Evolutionary conservation across 2,113 vertebrate genomes (phyloP).

Genomic region (Carlito syrichta): DNA sequence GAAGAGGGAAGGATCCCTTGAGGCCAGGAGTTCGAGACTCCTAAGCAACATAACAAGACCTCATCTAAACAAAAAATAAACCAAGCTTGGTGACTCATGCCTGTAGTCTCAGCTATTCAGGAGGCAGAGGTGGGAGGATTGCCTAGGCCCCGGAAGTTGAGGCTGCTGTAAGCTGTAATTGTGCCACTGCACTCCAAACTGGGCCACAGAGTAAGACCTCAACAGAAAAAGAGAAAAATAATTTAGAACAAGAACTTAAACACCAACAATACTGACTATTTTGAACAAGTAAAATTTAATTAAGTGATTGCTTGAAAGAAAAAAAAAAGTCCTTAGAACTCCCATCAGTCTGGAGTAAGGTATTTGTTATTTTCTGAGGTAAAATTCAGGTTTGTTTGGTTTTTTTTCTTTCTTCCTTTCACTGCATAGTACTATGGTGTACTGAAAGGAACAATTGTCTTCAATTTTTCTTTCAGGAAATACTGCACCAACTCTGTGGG

Average conservation of each 20-base stretch:
- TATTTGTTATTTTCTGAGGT: constrained; percentile 57
- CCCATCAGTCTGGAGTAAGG: constrained; percentile 18
- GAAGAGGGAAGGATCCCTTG: no score
- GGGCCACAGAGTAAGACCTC: no score
- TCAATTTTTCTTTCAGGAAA: constrained; percentile 81
- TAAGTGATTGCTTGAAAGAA: not conserved
- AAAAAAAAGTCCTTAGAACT: not conserved
- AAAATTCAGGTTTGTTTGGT: constrained; percentile 70
- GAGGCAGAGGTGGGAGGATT: no score
- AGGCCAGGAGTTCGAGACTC: no score
- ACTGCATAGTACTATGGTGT: constrained; percentile 26
- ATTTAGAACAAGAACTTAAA: not conserved
- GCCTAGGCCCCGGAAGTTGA: no score
- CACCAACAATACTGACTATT: not conserved
- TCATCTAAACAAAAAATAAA: no score
- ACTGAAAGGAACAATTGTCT: constrained; percentile 81
- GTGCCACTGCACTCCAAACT: no score
- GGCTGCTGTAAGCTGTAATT: no score
- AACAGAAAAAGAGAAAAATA: no score
- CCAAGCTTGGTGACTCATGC: no score
- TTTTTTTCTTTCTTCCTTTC: not conserved
- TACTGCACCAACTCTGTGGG: constrained; percentile 78
- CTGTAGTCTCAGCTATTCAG: no score
- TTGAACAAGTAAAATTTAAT: not conserved
- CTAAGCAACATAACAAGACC: no score